phyloP scores from a whole-genome alignment of 2,797 vertebrate genomes.

The Gymnocypris eckloni region DNA sequence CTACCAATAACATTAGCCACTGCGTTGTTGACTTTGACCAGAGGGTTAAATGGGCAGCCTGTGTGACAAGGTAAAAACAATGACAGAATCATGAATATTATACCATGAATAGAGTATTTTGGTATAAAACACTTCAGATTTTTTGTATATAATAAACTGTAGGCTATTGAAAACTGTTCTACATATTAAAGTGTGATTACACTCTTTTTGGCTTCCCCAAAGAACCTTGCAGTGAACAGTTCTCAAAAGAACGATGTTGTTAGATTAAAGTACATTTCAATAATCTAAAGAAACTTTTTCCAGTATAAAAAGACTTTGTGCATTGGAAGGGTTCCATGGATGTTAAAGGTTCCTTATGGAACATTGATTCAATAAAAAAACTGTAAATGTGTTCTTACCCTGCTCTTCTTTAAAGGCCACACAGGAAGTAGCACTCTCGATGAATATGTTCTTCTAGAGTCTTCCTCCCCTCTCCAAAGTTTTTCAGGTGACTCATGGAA shows the following conservation, averaged over 20 bases:
- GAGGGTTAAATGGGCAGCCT: constrained; percentile 51
- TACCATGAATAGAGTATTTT: background rate
- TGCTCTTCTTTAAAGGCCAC: constrained; percentile 60
- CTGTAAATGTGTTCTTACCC: constrained; percentile 35
- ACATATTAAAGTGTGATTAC: background rate
- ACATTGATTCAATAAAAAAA: background rate
- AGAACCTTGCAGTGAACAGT: background rate
- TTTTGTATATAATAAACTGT: background rate
- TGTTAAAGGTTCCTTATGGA: background rate
- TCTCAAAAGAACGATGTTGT: background rate
- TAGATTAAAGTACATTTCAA: background rate
- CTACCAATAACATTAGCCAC: constrained; percentile 54
- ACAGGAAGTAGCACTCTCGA: constrained; percentile 57
- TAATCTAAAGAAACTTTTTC: background rate
- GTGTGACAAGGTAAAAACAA: background rate
- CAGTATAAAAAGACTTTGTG: background rate
- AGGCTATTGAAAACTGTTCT: background rate
- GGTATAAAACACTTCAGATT: background rate
- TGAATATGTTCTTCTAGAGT: constrained; percentile 57
- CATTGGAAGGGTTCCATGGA: background rate
- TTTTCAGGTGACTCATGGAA: constrained; percentile 57
- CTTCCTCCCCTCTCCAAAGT: constrained; percentile 57
- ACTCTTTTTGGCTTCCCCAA: background rate
- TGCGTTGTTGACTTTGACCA: constrained; percentile 59
- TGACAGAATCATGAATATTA: background rate